phyloP scores from a whole-genome alignment of 2,888 invertebrate genomes.

The Cryptus armator region DNA sequence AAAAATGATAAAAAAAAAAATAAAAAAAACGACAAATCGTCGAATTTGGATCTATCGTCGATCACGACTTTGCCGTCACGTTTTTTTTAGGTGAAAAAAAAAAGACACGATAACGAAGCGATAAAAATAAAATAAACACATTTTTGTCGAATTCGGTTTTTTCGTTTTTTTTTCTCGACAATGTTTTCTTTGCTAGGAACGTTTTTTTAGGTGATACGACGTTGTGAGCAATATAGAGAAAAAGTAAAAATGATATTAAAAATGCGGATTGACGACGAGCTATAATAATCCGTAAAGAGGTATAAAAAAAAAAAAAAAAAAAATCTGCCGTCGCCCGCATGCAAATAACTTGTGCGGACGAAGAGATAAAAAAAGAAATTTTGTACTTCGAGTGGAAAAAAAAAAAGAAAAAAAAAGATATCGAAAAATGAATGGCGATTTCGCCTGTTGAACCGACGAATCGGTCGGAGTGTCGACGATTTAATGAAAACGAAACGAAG shows the following conservation, averaged over 20 bases:
- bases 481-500: too few species aligned
- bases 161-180: conserved; percentile 17
- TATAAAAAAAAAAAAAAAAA: too few species aligned
- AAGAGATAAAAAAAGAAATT: too few species aligned
- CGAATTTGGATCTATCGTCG: conserved; percentile 10
- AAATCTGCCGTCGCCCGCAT: too few species aligned
- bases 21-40: not conserved
- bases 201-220: conserved; percentile 26
- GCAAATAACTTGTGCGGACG: too few species aligned
- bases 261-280: not conserved
- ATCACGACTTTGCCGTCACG: conserved; percentile 10
- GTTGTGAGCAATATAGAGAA: conserved; percentile 1
- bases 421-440: too few species aligned
- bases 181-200: conserved; percentile 23
- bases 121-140: not conserved
- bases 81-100: conserved; percentile 6
- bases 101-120: not conserved
- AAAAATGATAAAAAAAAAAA: too few species aligned
- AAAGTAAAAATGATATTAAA: not conserved
- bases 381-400: too few species aligned
- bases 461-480: too few species aligned
- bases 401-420: too few species aligned
- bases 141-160: not conserved
- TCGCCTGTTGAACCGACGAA: too few species aligned
- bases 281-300: not conserved